Base-by-base conservation (phyloP, 1,140 invertebrate genomes). In the Druon quercuslanigerum region DNA sequence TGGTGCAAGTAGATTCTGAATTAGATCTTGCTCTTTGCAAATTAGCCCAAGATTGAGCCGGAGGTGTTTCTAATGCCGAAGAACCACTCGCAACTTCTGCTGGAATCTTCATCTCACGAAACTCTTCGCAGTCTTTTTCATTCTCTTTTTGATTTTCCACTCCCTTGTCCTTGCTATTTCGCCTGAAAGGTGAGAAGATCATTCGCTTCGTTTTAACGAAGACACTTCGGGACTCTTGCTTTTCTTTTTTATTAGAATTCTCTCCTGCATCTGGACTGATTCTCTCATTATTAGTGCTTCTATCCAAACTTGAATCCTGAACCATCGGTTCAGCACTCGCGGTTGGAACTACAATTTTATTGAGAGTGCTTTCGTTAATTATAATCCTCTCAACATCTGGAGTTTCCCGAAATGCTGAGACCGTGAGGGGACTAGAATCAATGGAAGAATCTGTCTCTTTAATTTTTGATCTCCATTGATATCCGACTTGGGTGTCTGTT, bases 121-220 rank as follows among this genome's bases (percentile, higher is more conserved):
- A 66, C 12, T 66, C 25, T 25, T 60, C 57, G 33, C 25, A 20
- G n/a, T 66, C 60, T 8, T 66, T 66, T 66, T n/a, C 13, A 1
- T 16, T 8, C 20, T 66, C 60, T n/a, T 66, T 66, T 16, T 25
- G 13, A 46, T 1, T 66, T 33, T 66, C 57, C 20, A 19, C 9
- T 33, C 78, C 79, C 73, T 84, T 86, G 7, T 77, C 81, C 33
- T 84, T 84, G 9, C 50, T 76, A 50, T 86, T 92, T 72, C 91
- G 88, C 14, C 93, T 92, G 12, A 96, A 92, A 0, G 95, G 94
- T 0, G 95, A 95, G 80, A 96, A 96, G 75, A 96, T 93, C 90
- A 95, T 96, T 46, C 95, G 92, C 71, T 94, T 96, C 0, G 95
- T 96, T 85, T 95, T 95, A 0, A 96, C 94, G 75, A 96, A 95